Evolutionary conservation across 2,113 vertebrate genomes (phyloP).

Genomic region (Guaruba guarouba): DNA sequence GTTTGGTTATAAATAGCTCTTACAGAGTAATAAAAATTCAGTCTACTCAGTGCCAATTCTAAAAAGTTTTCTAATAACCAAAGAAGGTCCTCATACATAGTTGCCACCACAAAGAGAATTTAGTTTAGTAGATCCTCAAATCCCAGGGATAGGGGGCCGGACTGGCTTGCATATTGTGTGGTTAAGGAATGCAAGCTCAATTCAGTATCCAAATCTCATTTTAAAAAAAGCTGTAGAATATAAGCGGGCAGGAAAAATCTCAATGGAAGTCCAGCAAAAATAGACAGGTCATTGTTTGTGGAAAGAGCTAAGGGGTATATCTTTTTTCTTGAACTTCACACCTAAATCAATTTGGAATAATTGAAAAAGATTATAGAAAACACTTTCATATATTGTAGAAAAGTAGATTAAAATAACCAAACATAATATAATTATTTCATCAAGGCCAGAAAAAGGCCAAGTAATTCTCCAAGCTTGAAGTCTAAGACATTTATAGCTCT

Average conservation of each 20-base stretch:
- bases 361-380: neutral
- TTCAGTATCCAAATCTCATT: neutral
- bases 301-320: neutral
- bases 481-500: neutral
- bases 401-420: neutral
- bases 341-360: neutral
- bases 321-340: neutral
- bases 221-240: neutral
- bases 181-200: neutral
- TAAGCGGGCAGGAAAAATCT: neutral
- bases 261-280: neutral
- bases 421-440: neutral
- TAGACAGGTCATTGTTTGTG: neutral
- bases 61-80: neutral
- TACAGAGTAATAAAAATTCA: neutral
- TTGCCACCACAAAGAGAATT: neutral
- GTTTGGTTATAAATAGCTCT: neutral
- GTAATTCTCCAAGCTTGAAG: neutral
- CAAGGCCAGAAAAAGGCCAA: neutral
- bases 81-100: neutral
- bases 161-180: neutral
- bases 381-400: neutral
- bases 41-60: neutral
- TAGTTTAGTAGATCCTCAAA: neutral
- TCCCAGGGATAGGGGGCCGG: accelerated